Evolutionary conservation across 2,888 invertebrate species (phyloP).

Genomic region (Acanthopleura granulata): DNA sequence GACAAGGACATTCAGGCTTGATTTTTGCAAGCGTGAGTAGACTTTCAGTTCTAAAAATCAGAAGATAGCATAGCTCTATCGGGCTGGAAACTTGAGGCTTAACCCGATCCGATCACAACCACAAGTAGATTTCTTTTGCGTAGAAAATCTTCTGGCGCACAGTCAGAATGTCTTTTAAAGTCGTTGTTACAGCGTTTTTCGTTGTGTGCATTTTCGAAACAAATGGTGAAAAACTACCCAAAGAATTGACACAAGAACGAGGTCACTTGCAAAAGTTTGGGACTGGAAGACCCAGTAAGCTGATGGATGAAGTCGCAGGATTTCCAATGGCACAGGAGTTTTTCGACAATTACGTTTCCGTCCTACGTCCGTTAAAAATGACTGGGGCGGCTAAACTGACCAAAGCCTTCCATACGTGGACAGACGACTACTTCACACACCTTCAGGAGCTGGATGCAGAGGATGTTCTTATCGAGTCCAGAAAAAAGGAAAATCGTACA

Average conservation of each 20-base stretch:
- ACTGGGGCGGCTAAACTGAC: constrained; percentile 53
- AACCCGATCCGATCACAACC: too few species aligned
- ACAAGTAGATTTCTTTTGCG: too few species aligned
- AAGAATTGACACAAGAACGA: constrained; percentile 37
- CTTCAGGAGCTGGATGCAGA: constrained; percentile 40
- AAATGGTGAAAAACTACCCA: not conserved
- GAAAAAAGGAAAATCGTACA: constrained; percentile 63
- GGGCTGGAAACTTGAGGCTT: not conserved
- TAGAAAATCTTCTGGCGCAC: too few species aligned
- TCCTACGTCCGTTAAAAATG: constrained; percentile 57
- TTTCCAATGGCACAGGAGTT: constrained; percentile 55
- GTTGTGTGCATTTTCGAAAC: not conserved
- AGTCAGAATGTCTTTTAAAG: not conserved
- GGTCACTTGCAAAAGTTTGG: constrained; percentile 63
- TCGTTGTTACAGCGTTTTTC: not conserved
- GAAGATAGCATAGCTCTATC: too few species aligned
- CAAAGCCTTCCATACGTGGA: constrained; percentile 58
- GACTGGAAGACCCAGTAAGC: constrained; percentile 41
- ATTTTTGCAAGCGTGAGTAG: too few species aligned
- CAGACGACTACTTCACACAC: constrained; percentile 61
- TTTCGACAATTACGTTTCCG: constrained; percentile 51
- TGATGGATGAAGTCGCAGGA: constrained; percentile 47
- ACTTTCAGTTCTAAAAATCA: too few species aligned
- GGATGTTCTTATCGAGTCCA: constrained; percentile 56
- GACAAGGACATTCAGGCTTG: too few species aligned